Evolutionary conservation across 2,113 vertebrate genomes (phyloP).

Genomic region (Syrrhaptes paradoxus): DNA sequence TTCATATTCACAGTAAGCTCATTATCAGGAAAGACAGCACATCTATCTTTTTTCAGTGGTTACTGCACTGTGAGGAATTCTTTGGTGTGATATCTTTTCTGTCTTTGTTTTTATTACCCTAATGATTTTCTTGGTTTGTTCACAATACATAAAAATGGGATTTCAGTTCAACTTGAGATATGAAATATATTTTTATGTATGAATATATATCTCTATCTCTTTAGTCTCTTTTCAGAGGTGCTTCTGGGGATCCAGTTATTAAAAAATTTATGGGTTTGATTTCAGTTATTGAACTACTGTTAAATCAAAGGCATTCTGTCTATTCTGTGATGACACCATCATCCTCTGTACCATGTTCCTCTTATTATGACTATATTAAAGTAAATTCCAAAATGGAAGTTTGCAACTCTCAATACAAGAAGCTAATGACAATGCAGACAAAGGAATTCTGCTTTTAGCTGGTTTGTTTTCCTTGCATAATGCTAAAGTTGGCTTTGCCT

Average conservation of each 20-base stretch:
- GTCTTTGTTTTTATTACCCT: background rate
- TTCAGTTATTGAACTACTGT: constrained; percentile 23
- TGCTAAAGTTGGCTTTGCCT: background rate
- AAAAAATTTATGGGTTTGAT: background rate
- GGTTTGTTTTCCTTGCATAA: background rate
- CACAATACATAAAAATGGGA: background rate
- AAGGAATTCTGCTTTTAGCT: background rate
- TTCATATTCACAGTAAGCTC: background rate
- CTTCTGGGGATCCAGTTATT: background rate
- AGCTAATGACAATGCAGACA: background rate
- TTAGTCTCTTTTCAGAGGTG: constrained; percentile 12
- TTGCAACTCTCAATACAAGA: background rate
- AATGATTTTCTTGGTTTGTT: background rate
- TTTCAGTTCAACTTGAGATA: background rate
- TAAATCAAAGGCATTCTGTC: constrained; percentile 1
- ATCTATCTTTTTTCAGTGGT: background rate
- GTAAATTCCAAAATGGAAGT: background rate
- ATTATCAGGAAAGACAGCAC: background rate
- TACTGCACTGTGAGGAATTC: background rate
- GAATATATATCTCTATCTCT: background rate
- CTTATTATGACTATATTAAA: background rate
- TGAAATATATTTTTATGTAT: background rate
- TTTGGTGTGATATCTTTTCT: background rate
- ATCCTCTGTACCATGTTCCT: background rate
- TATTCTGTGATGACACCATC: background rate